Conservation (phyloP, 2,797 vertebrate genomes). For the Steatocranus sp. region DNA sequence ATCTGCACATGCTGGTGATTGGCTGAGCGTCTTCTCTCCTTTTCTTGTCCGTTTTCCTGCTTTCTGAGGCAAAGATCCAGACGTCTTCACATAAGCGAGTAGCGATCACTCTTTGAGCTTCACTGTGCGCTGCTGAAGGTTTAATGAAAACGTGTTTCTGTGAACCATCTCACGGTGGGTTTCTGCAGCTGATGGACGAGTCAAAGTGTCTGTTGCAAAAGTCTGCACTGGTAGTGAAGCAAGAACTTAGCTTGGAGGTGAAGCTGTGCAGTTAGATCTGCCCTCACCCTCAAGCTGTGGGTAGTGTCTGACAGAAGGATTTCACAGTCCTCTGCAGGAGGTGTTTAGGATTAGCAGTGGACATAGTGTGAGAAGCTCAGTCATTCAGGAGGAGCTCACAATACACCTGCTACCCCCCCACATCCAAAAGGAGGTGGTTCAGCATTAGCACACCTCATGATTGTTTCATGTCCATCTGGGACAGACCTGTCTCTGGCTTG, state of each 20-base stretch:
- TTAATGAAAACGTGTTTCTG: not conserved
- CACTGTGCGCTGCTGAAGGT: not conserved
- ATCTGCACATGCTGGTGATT: not conserved
- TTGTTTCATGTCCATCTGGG: not conserved
- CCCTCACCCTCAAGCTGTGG: not conserved
- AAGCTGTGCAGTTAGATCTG: not conserved
- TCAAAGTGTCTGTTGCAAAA: not conserved
- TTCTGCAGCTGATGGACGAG: not conserved
- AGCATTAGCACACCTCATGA: not conserved
- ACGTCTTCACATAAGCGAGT: not conserved
- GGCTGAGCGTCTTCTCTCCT: constrained; percentile 3
- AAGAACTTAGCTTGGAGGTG: not conserved
- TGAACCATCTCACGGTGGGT: not conserved
- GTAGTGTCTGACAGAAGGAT: not conserved
- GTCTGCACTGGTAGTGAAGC: not conserved
- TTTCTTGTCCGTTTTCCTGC: not conserved
- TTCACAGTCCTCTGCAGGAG: not conserved
- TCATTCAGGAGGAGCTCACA: not conserved
- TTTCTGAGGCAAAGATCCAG: not conserved
- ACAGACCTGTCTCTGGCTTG: not conserved
- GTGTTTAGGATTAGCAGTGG: not conserved
- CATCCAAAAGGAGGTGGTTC: not conserved
- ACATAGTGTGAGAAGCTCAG: not conserved
- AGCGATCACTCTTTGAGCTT: not conserved
- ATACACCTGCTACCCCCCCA: not conserved